Evolutionary conservation across 2,888 invertebrate species (phyloP).

Genomic region (Mythimna pallens): DNA sequence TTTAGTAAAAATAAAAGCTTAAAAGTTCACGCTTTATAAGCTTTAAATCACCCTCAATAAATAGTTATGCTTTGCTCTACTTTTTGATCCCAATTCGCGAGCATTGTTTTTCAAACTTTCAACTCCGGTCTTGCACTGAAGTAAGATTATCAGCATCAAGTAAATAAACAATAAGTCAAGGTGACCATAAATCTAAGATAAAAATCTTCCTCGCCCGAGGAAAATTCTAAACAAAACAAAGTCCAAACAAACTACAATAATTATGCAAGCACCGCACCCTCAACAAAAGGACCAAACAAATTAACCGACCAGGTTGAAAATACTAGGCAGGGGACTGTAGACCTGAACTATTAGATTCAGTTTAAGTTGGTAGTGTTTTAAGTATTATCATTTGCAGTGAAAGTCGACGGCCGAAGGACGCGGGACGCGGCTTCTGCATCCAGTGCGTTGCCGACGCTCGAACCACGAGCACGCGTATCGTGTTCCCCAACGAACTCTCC

Average conservation of each 20-base stretch:
- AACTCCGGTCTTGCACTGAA: background rate
- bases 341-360: constrained; percentile 30
- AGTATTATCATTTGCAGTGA: constrained; percentile 83
- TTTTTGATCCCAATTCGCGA: background rate
- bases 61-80: background rate
- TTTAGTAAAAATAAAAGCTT: background rate
- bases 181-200: constrained; percentile 67
- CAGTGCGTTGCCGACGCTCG: constrained; percentile 78
- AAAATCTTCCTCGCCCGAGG: constrained; percentile 64
- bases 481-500: constrained; percentile 52
- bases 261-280: constrained; percentile 71
- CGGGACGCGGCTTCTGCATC: constrained; percentile 59
- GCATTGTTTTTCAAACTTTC: background rate
- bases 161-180: constrained; percentile 66
- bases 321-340: constrained; percentile 16
- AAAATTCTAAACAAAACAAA: constrained; percentile 71
- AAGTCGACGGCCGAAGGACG: constrained; percentile 88
- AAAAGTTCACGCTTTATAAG: background rate
- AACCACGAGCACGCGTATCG: constrained; percentile 61
- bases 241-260: constrained; percentile 58
- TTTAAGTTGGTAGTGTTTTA: constrained; percentile 67
- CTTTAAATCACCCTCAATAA: background rate
- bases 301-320: constrained; percentile 42
- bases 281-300: constrained; percentile 61
- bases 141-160: constrained; percentile 33